A percentile compares a stretch with the other conserved stretches of the same genome.
Evolutionary conservation across 2,888 invertebrate species (phyloP).

Genomic region (Luffia ferchaultella): DNA sequence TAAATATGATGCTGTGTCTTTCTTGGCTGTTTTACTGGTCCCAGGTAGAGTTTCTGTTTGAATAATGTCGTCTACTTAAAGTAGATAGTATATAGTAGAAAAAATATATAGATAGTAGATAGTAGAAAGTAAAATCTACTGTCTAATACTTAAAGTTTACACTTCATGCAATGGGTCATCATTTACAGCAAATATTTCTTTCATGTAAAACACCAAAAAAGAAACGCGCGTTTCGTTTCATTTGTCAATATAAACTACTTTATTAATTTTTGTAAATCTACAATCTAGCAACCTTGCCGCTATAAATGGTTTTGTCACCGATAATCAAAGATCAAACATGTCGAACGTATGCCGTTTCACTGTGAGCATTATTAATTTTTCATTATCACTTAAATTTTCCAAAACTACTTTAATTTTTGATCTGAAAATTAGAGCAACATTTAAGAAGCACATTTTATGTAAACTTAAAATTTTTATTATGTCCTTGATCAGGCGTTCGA

Average conservation of each 20-base stretch:
- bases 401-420: slow-evolving; percentile 4
- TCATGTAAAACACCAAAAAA: background rate
- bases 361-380: slow-evolving; percentile 11
- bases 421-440: slow-evolving; percentile 3
- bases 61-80: background rate
- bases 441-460: slow-evolving; percentile 2
- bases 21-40: background rate
- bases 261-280: slow-evolving; percentile 2
- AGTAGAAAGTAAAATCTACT: too few relatives aligned
- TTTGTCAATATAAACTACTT: slow-evolving; percentile 1
- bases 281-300: slow-evolving; percentile 6
- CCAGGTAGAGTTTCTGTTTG: background rate
- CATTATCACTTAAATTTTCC: background rate
- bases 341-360: slow-evolving; percentile 9
- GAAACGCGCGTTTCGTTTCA: background rate
- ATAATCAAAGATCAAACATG: slow-evolving; percentile 11
- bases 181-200: too few relatives aligned
- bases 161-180: too few relatives aligned
- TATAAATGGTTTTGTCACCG: slow-evolving; percentile 1
- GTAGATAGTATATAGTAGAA: too few relatives aligned
- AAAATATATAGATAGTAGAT: too few relatives aligned
- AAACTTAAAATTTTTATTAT: background rate
- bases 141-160: too few relatives aligned
- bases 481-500: too few relatives aligned
- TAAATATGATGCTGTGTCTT: background rate